Conservation (phyloP, 2,888 invertebrate species). For the Dorcus parallelipipedus region DNA sequence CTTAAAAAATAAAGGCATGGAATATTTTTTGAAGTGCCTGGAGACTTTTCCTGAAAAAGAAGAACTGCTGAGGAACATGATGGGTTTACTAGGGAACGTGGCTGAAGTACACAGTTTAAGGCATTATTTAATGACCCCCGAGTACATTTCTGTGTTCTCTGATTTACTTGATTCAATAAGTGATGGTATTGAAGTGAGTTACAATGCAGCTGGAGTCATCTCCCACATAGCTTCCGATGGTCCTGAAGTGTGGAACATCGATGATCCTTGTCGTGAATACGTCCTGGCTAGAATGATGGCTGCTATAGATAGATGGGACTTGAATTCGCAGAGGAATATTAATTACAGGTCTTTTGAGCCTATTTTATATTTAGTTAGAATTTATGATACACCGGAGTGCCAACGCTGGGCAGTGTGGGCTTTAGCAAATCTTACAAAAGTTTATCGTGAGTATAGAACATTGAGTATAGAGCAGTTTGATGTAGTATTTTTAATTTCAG, state of each 20-base stretch:
- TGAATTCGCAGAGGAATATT: slow-evolving; percentile 85
- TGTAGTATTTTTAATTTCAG: slow-evolving; percentile 51
- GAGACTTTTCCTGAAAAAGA: slow-evolving; percentile 82
- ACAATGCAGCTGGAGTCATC: slow-evolving; percentile 93
- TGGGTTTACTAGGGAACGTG: slow-evolving; percentile 94
- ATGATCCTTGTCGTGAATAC: slow-evolving; percentile 64
- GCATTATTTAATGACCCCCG: slow-evolving; percentile 76
- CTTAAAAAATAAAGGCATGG: slow-evolving; percentile 84
- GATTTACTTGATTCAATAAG: slow-evolving; percentile 78
- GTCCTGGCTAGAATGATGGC: slow-evolving; percentile 73
- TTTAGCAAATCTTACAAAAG: slow-evolving; percentile 89
- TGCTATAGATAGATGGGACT: slow-evolving; percentile 87
- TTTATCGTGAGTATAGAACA: slow-evolving; percentile 71
- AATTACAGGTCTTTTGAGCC: slow-evolving; percentile 97
- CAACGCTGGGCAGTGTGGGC: slow-evolving; percentile 99
- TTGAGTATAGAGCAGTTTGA: not conserved
- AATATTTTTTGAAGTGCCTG: slow-evolving; percentile 83
- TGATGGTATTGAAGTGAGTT: slow-evolving; percentile 96
- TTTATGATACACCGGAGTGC: slow-evolving; percentile 85
- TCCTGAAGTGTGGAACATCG: slow-evolving; percentile 74
- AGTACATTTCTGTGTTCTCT: slow-evolving; percentile 84
- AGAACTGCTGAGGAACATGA: slow-evolving; percentile 93
- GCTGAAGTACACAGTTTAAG: slow-evolving; percentile 87
- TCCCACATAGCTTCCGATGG: slow-evolving; percentile 96
- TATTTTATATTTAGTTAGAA: slow-evolving; percentile 77